A percentile compares a stretch with the other conserved stretches of the same genome.
Conservation (phyloP, 2,888 invertebrate species). For the Cylindroiulus punctatus region DNA sequence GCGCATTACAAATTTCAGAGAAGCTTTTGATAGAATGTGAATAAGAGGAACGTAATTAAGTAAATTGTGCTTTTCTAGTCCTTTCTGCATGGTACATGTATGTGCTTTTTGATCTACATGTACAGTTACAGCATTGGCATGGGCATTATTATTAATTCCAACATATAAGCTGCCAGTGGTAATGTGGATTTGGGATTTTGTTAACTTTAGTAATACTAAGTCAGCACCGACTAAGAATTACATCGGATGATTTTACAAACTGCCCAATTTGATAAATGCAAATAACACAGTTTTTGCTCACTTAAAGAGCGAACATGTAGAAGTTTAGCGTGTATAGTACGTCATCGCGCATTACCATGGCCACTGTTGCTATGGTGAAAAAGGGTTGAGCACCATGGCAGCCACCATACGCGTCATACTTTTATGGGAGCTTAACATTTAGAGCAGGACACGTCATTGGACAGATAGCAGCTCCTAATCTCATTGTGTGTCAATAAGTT, state of each 20-base stretch:
- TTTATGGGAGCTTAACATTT: constrained; percentile 50
- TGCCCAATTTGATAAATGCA: constrained; percentile 41
- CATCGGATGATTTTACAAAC: background rate
- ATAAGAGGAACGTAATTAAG: too few relatives aligned
- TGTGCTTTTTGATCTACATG: too few relatives aligned
- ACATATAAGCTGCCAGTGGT: background rate
- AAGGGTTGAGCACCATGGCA: constrained; percentile 49
- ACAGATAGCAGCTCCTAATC: constrained; percentile 45
- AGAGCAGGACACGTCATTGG: constrained; percentile 46
- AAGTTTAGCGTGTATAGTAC: background rate
- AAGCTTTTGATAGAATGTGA: too few relatives aligned
- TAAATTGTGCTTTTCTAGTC: too few relatives aligned
- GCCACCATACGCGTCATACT: constrained; percentile 41
- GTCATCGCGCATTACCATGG: constrained; percentile 49
- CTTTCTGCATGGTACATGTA: too few relatives aligned
- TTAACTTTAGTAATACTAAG: background rate
- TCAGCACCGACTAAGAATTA: background rate
- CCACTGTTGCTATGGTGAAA: constrained; percentile 48
- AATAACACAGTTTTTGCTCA: constrained; percentile 31
- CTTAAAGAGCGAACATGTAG: constrained; percentile 44
- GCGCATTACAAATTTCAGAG: too few relatives aligned
- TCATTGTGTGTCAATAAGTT: constrained; percentile 39
- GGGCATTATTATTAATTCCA: background rate
- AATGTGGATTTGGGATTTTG: background rate
- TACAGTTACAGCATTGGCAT: too few relatives aligned